Evolutionary conservation across 2,888 invertebrate species (phyloP).

Genomic region (Meiosimyza platycephala): DNA sequence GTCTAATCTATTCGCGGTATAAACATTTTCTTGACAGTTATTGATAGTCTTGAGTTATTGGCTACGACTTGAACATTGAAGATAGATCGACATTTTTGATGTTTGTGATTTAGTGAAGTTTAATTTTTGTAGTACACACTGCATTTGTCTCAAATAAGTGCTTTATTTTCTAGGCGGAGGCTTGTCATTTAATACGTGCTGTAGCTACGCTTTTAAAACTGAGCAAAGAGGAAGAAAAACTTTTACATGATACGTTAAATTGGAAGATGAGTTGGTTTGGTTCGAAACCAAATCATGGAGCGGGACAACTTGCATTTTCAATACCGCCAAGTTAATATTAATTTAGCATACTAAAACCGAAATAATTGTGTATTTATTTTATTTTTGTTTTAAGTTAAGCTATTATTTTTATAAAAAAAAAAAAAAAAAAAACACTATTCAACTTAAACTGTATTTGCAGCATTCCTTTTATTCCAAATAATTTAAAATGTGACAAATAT

Average conservation of each 20-base stretch:
- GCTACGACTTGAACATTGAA: no score
- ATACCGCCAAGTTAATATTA: constrained; percentile 72
- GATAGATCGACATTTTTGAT: no score
- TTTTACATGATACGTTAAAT: constrained; percentile 72
- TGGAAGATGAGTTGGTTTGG: constrained; percentile 70
- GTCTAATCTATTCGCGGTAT: no score
- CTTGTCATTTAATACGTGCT: constrained; percentile 89
- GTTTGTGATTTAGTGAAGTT: no score
- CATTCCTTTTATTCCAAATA: constrained; percentile 3
- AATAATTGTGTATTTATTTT: neutral
- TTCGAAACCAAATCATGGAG: constrained; percentile 71
- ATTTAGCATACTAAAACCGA: neutral
- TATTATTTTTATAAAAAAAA: neutral
- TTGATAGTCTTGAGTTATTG: no score
- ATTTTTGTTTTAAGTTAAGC: neutral
- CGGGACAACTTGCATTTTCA: constrained; percentile 70
- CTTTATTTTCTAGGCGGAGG: constrained; percentile 71
- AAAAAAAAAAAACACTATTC: neutral
- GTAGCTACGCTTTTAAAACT: constrained; percentile 86
- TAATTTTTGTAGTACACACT: no score
- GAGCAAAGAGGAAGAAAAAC: constrained; percentile 86
- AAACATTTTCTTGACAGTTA: no score
- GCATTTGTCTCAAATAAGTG: neutral
- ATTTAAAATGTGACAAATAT: neutral
- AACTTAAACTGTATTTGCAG: neutral